These are phyloP conservation scores for Phataginus tricuspis DNA, from an alignment of 2,797 vertebrate genomes.

Conservation along the genomic window DNA sequence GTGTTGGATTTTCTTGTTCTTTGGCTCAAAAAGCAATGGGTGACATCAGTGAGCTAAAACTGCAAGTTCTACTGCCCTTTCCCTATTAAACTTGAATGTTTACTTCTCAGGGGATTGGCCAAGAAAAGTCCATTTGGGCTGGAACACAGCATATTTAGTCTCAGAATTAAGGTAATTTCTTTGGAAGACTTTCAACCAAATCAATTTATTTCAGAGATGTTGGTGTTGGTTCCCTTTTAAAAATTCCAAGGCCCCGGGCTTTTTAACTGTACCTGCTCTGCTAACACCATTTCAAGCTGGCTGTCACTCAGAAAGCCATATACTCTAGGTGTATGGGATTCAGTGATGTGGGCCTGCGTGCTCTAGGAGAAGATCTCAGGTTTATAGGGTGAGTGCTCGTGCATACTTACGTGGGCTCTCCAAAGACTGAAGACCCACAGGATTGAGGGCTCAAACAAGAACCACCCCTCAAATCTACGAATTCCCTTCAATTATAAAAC, in stretches of 20 bases:
- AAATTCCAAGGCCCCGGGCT: conserved; percentile 78
- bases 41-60: conserved; percentile 78
- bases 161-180: conserved; percentile 84
- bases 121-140: conserved; percentile 80
- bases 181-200: conserved; percentile 80
- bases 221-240: conserved; percentile 77
- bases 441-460: neutral
- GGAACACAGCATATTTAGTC: conserved; percentile 81
- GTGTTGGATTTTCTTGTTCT: conserved; percentile 80
- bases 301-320: neutral
- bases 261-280: conserved; percentile 74
- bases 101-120: conserved; percentile 78
- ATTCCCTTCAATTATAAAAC: conserved; percentile 42
- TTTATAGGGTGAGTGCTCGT: neutral
- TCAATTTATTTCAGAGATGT: conserved; percentile 79
- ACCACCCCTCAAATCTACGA: neutral
- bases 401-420: neutral
- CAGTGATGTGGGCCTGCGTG: neutral
- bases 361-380: neutral
- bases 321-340: neutral
- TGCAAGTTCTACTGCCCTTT: conserved; percentile 71
- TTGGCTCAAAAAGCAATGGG: conserved; percentile 70
- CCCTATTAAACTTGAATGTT: conserved; percentile 76
- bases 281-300: conserved; percentile 38
- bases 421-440: neutral